Conservation (phyloP, 92 coral and sea anemone species). For the Phenganax stokvisi region DNA sequence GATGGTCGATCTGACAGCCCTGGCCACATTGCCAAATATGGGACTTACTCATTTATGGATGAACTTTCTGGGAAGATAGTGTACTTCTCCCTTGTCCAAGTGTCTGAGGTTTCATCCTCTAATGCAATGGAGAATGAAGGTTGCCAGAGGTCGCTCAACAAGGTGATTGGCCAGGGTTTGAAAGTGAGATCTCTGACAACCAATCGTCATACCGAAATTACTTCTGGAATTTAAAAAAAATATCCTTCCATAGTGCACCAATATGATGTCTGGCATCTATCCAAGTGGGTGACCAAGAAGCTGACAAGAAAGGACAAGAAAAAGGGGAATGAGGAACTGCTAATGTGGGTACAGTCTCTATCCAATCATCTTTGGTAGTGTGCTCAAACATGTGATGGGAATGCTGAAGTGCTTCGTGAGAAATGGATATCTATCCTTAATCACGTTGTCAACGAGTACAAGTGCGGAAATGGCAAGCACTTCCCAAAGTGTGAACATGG, state of each 20-base stretch:
- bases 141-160: background rate
- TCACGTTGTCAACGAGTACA: slow-evolving; percentile 1
- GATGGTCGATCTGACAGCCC: slow-evolving; percentile 47
- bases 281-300: background rate
- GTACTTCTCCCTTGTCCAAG: slow-evolving; percentile 44
- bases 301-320: background rate
- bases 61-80: slow-evolving; percentile 38
- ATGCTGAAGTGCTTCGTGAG: too few relatives aligned
- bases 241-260: too few relatives aligned
- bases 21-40: slow-evolving; percentile 56
- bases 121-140: slow-evolving; percentile 23
- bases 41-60: slow-evolving; percentile 55
- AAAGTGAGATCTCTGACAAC: background rate
- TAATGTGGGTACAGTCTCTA: background rate
- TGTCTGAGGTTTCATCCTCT: slow-evolving; percentile 39
- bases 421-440: background rate
- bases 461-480: background rate
- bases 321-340: background rate
- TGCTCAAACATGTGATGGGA: too few relatives aligned
- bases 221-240: too few relatives aligned
- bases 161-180: background rate
- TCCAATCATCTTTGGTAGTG: too few relatives aligned
- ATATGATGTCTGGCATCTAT: too few relatives aligned
- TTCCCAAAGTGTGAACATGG: background rate
- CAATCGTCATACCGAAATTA: too few relatives aligned